phyloP scores from a whole-genome alignment of 2,797 vertebrate genomes.

The Paratrypauchen microcephalus region DNA sequence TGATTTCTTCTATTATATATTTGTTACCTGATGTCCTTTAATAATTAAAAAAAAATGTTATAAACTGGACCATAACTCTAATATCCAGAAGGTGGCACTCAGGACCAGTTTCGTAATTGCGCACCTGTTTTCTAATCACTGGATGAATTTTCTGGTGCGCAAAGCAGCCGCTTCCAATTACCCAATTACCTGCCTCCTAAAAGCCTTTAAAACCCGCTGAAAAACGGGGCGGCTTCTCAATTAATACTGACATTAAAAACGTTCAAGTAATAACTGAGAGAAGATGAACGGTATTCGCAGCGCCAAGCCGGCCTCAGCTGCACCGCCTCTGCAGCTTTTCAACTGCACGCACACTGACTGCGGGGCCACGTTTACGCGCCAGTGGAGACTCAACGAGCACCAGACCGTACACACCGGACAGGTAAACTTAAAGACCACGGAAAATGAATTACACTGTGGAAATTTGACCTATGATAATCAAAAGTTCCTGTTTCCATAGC shows the following conservation, averaged over 20 bases:
- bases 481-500: conserved; percentile 44
- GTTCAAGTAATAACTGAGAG: conserved; percentile 19
- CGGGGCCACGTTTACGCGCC: conserved; percentile 64
- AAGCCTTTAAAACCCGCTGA: conserved; percentile 40
- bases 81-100: background rate
- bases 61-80: background rate
- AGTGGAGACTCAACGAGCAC: conserved; percentile 73
- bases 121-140: conserved; percentile 21
- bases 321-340: conserved; percentile 33
- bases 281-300: conserved; percentile 49
- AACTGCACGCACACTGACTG: conserved; percentile 64
- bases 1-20: no score
- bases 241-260: accelerated
- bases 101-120: background rate
- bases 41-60: no score
- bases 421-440: conserved; percentile 39
- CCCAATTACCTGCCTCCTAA: conserved; percentile 5
- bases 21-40: no score
- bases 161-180: conserved; percentile 35
- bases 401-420: conserved; percentile 68
- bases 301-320: background rate
- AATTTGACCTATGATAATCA: background rate
- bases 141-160: conserved; percentile 14
- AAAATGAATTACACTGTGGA: background rate
- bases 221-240: background rate